phyloP scores from a whole-genome alignment of 2,888 invertebrate genomes.

The Leptinotarsa peninsularis region DNA sequence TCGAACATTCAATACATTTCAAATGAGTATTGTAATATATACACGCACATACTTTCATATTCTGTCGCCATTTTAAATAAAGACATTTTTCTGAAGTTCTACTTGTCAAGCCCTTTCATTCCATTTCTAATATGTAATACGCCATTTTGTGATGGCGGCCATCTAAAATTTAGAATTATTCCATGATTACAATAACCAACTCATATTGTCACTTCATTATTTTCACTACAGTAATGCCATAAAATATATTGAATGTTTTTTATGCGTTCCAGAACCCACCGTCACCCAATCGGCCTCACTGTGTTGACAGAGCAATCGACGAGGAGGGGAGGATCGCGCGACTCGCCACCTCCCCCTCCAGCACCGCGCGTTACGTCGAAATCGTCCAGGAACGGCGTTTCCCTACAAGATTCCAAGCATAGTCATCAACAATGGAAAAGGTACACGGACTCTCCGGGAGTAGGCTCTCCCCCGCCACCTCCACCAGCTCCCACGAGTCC shows the following conservation, averaged over 20 bases:
- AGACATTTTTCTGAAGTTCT: too few species aligned
- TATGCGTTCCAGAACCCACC: conserved; percentile 52
- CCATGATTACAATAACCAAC: too few species aligned
- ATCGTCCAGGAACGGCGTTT: conserved; percentile 58
- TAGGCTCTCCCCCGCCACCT: conserved; percentile 71
- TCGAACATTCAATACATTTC: too few species aligned
- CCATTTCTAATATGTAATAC: too few species aligned
- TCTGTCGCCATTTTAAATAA: too few species aligned
- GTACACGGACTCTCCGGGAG: conserved; percentile 75
- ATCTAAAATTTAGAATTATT: too few species aligned
- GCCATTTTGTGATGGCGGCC: too few species aligned
- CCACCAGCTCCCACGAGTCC: conserved; percentile 68
- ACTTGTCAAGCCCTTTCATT: too few species aligned
- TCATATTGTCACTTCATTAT: too few species aligned
- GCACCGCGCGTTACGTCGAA: conserved; percentile 60
- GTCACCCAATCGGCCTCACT: conserved; percentile 67
- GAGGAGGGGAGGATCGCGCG: conserved; percentile 67
- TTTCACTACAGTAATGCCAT: background rate
- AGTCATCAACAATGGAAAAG: conserved; percentile 73
- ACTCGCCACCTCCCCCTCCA: conserved; percentile 68
- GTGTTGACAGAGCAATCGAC: conserved; percentile 69
- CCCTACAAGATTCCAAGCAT: conserved; percentile 53
- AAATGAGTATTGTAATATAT: too few species aligned
- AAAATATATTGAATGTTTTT: background rate
- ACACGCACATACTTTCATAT: too few species aligned